Evolutionary conservation across 2,888 invertebrate species (phyloP), one percentile per base, ranked within the genome.

Genomic region (Formica aserva): DNA sequence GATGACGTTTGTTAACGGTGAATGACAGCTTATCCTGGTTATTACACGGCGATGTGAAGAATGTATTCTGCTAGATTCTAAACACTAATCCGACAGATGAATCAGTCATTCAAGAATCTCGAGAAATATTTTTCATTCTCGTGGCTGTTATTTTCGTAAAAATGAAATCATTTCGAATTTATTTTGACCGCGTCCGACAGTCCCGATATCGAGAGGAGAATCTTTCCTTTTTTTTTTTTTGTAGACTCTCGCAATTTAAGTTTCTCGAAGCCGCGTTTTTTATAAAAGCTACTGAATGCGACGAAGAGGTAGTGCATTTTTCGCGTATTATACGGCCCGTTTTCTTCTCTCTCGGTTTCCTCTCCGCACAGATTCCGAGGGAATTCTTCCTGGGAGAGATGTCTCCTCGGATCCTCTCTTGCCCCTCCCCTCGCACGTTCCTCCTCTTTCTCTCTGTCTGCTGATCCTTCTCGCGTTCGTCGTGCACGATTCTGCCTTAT

Each of bases 311-410:
- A 15, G 41, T 32, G 71, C 78, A 60, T 60, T 60, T 52, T 52
- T 78, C 41, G 45, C 60, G 77, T 88, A 87, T 89, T 90, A 90
- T 71, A 71, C 60, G 57, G 76, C 67, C 80, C 75, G 67, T 62
- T 74, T 74, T 83, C 80, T 75, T 81, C 48, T 38, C 78, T 45
- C 60, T 45, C 63, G 62, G 76, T 74, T 78, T 84, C 78, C 60
- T 85, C 86, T 69, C 85, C 72, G 84, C 86, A 82, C 87, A 81
- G 67, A 83, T 86, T 60, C 81, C 86, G 67, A 87, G 84, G 66
- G 87, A 83, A 87, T 91, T 92, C 92, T 92, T 92, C 91, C 91
- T 91, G 92, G 92, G 92, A 92, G 92, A 91, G 88, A 89, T 90
- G 82, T 82, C 80, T 82, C 69, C 86, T 82, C 82, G 75, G 48